Conservation (phyloP, 2,113 vertebrate species). For the Corythoichthys haematopterus region DNA sequence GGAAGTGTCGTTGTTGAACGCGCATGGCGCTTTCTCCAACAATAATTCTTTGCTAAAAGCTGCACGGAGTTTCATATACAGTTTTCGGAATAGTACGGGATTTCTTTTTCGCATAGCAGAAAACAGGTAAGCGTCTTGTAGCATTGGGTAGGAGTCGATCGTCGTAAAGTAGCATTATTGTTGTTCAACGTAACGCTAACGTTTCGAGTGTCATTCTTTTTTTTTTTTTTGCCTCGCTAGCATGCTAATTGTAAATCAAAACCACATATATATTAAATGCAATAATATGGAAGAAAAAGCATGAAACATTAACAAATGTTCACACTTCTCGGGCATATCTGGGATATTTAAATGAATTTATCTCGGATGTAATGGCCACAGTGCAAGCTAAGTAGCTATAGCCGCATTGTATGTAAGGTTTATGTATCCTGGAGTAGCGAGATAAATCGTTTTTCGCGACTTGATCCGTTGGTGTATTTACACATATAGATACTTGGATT, state of each 20-base stretch:
- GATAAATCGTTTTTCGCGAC: background rate
- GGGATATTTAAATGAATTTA: background rate
- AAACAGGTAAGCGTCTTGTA: conserved; percentile 22
- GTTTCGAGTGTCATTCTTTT: conserved; percentile 52
- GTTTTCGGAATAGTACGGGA: background rate
- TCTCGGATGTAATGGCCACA: rapidly evolving
- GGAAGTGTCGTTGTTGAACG: conserved; percentile 8
- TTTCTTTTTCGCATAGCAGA: background rate
- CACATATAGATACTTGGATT: background rate
- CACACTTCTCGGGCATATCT: background rate
- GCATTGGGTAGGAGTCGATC: rapidly evolving
- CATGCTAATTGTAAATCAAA: conserved; percentile 7
- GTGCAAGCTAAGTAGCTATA: conserved; percentile 16
- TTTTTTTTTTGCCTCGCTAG: conserved; percentile 24
- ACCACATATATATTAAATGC: background rate
- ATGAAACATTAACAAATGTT: background rate
- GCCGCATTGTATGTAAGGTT: background rate
- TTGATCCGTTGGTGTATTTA: background rate
- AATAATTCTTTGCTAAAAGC: conserved; percentile 13
- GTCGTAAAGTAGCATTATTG: background rate
- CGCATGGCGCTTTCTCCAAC: conserved; percentile 56
- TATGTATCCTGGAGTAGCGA: background rate
- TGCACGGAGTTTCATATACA: background rate
- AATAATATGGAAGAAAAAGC: too few species aligned
- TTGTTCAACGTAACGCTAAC: conserved; percentile 34